Base-by-base conservation (phyloP, 2,113 vertebrate genomes). In the Riparia riparia region DNA sequence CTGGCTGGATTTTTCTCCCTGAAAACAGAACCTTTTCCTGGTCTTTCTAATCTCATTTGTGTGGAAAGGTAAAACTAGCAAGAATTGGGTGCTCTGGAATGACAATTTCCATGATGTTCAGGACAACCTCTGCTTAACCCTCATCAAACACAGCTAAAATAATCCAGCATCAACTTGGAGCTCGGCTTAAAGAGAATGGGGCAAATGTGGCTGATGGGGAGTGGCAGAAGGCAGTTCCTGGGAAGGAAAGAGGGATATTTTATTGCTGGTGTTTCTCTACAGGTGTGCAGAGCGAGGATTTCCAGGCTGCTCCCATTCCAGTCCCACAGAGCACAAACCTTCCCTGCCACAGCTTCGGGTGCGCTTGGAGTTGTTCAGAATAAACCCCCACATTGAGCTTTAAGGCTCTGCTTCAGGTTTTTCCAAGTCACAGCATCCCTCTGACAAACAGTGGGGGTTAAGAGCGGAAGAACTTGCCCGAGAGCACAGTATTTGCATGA, bases 391-490 rank as follows among this genome's bases (percentile, higher is more conserved):
- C n/a, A 5, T 8, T 68, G 80, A 22, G 78, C 54, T 73, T 12
- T 18, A 39, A 71, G 57, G 25, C 31, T 89, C 57, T 60, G 31
- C 74, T 82, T 17, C 2, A 2, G 22, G 80, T 72, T 74, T 86
- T 96, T 93, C 86, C 51, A 53, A 77, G 26, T 37, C 89, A 68
- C 69, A 45, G 50, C 85, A 93, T 64, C 50, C 65, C 68, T 65
- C 92, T 41, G 79, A 82, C 34, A 58, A 87, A 31, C 1, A 21
- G 10, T 26, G 66, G 69, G 70, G 32, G 18, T 19, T 65, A 42
- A 56, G 72, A 49, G 61, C 17, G 10, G 10, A 3, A 19, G 63
- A 31, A 32, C 3, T 1, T 12, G 3, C 7, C 25, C 0, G 0
- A 47, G 19, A n/a, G 17, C n/a, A 31, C 3, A 3, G 10, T 0